These are phyloP conservation scores for Podiceps cristatus DNA, from an alignment of 2,113 vertebrate genomes.

Conservation along the genomic window DNA sequence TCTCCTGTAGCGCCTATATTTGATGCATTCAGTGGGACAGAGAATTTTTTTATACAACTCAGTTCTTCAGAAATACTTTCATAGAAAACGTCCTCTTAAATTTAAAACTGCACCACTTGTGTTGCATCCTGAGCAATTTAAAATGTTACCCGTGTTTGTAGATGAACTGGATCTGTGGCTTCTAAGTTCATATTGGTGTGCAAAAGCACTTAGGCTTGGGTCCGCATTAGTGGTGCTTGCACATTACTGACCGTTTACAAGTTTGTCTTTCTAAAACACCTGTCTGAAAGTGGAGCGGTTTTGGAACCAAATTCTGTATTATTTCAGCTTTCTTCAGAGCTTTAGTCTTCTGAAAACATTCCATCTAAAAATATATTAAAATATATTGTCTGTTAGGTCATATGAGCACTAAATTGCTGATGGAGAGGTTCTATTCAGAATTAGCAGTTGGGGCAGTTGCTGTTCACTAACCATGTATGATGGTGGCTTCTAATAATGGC, in stretches of 20 bases:
- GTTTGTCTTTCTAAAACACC: background rate
- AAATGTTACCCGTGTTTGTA: background rate
- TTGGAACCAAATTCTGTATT: background rate
- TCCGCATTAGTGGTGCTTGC: background rate
- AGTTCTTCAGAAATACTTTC: background rate
- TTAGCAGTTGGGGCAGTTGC: background rate
- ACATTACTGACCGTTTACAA: background rate
- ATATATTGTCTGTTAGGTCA: background rate
- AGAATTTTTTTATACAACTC: background rate
- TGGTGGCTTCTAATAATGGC: constrained; percentile 16
- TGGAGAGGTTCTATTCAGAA: background rate
- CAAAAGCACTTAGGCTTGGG: background rate
- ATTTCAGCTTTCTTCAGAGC: background rate
- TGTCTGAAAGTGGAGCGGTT: background rate
- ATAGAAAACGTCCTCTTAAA: background rate
- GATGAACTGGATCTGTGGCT: background rate
- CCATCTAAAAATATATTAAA: background rate
- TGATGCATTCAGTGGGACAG: background rate
- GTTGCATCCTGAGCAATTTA: background rate
- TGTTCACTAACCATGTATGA: constrained; percentile 2
- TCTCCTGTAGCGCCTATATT: background rate
- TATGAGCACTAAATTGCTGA: background rate
- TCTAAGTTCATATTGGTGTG: background rate
- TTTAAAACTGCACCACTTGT: background rate
- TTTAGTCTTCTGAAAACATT: background rate